phyloP scores from a whole-genome alignment of 1,140 invertebrate species.

The Anagrus nilaparvatae region DNA sequence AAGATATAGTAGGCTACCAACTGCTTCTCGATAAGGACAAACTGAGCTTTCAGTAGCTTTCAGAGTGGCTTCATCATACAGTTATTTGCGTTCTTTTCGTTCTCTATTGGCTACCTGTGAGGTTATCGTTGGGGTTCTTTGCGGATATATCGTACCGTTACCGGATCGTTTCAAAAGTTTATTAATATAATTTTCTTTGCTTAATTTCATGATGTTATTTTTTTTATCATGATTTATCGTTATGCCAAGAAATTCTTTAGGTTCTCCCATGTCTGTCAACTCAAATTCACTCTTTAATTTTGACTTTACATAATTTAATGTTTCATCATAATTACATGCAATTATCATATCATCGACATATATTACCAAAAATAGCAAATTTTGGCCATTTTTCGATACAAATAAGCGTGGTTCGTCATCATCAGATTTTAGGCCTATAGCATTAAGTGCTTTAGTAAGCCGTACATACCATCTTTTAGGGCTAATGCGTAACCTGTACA shows the following conservation, averaged over 20 bases:
- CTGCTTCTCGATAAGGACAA: slow-evolving; percentile 8
- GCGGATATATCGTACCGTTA: neutral
- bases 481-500: too few species aligned
- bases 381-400: neutral
- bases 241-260: slow-evolving; percentile 8
- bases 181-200: slow-evolving; percentile 2
- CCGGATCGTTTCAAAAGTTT: slow-evolving; percentile 5
- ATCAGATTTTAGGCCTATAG: too few species aligned
- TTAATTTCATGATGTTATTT: too few species aligned
- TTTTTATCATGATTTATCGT: too few species aligned
- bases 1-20: slow-evolving; percentile 9
- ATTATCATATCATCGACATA: slow-evolving; percentile 11
- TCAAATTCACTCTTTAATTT: neutral
- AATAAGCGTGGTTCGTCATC: slow-evolving; percentile 9
- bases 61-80: neutral
- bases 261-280: neutral
- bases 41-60: neutral
- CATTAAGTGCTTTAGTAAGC: too few species aligned
- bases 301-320: neutral
- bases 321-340: neutral
- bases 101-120: slow-evolving; percentile 7
- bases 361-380: neutral
- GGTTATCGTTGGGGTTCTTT: slow-evolving; percentile 9
- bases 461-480: too few species aligned
- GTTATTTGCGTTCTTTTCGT: slow-evolving; percentile 6